Evolutionary conservation across 2,888 invertebrate genomes (phyloP), one percentile per base, ranked within the genome.

Genomic region (Euspilapteryx auroguttella): DNA sequence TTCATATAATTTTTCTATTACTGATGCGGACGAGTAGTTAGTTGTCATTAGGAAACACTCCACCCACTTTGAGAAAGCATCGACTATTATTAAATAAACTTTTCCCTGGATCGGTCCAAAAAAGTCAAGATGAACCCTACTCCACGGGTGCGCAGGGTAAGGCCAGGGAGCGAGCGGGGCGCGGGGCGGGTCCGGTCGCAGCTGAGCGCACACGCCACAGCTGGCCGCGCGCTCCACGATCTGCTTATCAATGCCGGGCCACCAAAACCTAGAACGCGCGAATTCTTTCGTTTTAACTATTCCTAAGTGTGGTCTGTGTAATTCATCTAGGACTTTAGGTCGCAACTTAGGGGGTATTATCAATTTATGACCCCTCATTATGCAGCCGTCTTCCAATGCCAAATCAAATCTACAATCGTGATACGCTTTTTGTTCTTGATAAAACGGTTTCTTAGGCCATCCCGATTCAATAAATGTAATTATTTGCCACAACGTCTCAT

Each of bases 401-500:
- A 27, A 9, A 10, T 27, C 17, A 9, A 17, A 8, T 9, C 27
- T 17, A 20, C 27, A 27, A 20, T 14, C 9, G 12, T 11, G 21
- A 17, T 17, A 24, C 8, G 12, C 8, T 9, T 9, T 14, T 14
- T 14, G 5, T 3, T 14, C n/a, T n/a, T 25, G 9, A n/a, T 14
- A 9, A 11, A 10, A 5, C 6, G 8, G 9, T 21, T 29, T 30
- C 4, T 12, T 21, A 1, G 35, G 33, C 35, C 35, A 35, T 11
- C 33, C 35, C 1, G 14, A 10, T 4, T 3, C 11, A 10, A 30
- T 24, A 17, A 17, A 31, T 1, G 2, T 8, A 0, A 3, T 14
- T 10, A 35, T 28, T 14, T 14, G 8, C 24, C 12, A 8, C 7
- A 28, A 12, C 3, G 25, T 5, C 1, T 2, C 9, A 28, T 33